Conservation (phyloP, 2,113 vertebrate species). For the Protomyctophum bolini region DNA sequence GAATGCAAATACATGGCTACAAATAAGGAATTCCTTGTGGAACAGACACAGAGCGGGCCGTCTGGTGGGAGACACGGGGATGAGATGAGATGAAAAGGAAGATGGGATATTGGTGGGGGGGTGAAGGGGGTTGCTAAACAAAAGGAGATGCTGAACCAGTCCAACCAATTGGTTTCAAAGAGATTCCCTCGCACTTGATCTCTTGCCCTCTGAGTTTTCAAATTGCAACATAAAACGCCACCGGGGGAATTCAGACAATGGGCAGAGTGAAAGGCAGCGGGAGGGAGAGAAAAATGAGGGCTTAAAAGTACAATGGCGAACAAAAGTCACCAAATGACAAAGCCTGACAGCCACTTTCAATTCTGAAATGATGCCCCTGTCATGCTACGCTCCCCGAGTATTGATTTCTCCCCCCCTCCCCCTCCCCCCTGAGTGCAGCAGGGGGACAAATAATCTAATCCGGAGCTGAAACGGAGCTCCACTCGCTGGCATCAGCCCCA, state of each 20-base stretch:
- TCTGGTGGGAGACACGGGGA: conserved; percentile 56
- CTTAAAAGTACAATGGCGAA: conserved; percentile 93
- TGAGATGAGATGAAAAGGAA: conserved; percentile 39
- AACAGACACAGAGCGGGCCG: conserved; percentile 65
- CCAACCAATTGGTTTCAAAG: conserved; percentile 72
- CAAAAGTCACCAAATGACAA: conserved; percentile 96
- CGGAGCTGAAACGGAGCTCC: conserved; percentile 85
- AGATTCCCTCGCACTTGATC: conserved; percentile 84
- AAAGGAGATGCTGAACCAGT: conserved; percentile 67
- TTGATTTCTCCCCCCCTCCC: conserved; percentile 92
- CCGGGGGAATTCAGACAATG: conserved; percentile 87
- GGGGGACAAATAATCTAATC: conserved; percentile 80
- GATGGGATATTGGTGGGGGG: conserved; percentile 23
- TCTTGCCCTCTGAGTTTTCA: conserved; percentile 80
- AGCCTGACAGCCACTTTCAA: conserved; percentile 92
- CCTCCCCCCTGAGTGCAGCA: conserved; percentile 42
- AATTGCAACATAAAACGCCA: conserved; percentile 81
- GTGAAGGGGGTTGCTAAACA: conserved; percentile 65
- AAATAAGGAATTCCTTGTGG: conserved; percentile 73
- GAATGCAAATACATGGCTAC: conserved; percentile 77
- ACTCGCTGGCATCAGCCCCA: conserved; percentile 68
- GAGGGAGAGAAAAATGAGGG: conserved; percentile 90
- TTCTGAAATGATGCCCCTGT: conserved; percentile 96
- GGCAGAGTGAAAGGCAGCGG: conserved; percentile 59
- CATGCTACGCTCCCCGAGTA: conserved; percentile 86